Evolutionary conservation across 2,888 invertebrate species (phyloP).

Genomic region (Carcina quercana): DNA sequence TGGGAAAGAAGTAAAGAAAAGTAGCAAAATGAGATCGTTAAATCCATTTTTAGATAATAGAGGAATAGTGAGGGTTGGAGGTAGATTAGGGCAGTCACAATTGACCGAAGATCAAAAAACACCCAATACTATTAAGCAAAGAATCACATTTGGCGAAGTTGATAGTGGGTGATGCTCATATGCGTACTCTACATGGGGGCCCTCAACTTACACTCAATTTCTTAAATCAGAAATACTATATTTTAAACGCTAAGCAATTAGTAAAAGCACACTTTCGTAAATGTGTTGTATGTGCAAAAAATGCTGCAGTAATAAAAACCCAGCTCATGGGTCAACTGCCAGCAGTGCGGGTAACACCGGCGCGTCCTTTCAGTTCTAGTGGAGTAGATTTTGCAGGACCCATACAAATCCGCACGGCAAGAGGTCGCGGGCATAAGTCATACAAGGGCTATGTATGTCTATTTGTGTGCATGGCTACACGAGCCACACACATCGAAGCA

Average conservation of each 20-base stretch:
- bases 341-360: neutral
- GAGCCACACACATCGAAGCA: conserved; percentile 13
- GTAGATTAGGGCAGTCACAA: conserved; percentile 17
- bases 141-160: conserved; percentile 10
- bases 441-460: conserved; percentile 10
- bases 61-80: conserved; percentile 18
- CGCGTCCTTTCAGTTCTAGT: conserved; percentile 2
- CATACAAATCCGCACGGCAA: conserved; percentile 6
- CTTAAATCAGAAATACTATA: conserved; percentile 18
- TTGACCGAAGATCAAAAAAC: conserved; percentile 10
- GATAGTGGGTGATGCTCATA: conserved; percentile 8
- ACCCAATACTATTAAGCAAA: conserved; percentile 20
- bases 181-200: conserved; percentile 20
- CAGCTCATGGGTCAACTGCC: neutral
- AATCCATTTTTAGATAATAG: conserved; percentile 16
- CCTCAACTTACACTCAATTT: conserved; percentile 18
- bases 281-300: conserved; percentile 4
- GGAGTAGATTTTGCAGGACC: conserved; percentile 10
- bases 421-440: conserved; percentile 6
- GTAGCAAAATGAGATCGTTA: conserved; percentile 8
- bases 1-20: neutral
- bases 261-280: neutral
- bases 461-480: conserved; percentile 12
- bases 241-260: conserved; percentile 9
- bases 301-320: neutral